Conservation (phyloP, 1,140 invertebrate genomes). For the Meteorus sp. region DNA sequence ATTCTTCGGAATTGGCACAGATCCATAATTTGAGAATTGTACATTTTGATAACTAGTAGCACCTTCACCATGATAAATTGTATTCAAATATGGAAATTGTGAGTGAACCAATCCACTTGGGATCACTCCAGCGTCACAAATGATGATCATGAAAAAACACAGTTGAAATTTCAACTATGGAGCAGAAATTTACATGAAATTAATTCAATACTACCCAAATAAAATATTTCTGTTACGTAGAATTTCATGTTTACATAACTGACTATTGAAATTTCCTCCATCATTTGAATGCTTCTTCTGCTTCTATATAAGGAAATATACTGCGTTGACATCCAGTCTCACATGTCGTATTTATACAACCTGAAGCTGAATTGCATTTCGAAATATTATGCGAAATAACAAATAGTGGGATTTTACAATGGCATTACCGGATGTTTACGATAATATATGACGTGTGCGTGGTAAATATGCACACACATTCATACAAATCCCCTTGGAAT, state of each 20-base stretch:
- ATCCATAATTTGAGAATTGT: conserved; percentile 37
- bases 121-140: conserved; percentile 39
- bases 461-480: too few species aligned
- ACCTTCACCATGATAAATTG: conserved; percentile 44
- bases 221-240: too few species aligned
- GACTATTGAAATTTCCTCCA: too few species aligned
- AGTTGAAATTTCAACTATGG: conserved; percentile 34
- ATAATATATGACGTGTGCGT: conserved; percentile 31
- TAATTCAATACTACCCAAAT: too few species aligned
- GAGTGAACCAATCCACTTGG: conserved; percentile 33
- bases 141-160: conserved; percentile 23
- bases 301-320: too few species aligned
- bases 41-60: conserved; percentile 50
- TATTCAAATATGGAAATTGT: conserved; percentile 43
- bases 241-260: not conserved
- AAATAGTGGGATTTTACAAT: not conserved
- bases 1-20: conserved; percentile 33
- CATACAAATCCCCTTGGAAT: too few species aligned
- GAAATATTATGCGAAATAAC: too few species aligned
- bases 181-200: too few species aligned
- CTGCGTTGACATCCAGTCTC: too few species aligned
- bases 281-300: too few species aligned
- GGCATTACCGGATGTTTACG: conserved; percentile 41
- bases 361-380: too few species aligned
- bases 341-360: too few species aligned